These are phyloP conservation scores for Trissoscelio sp. DNA, from an alignment of 2,888 invertebrate species.

Conservation along the genomic window DNA sequence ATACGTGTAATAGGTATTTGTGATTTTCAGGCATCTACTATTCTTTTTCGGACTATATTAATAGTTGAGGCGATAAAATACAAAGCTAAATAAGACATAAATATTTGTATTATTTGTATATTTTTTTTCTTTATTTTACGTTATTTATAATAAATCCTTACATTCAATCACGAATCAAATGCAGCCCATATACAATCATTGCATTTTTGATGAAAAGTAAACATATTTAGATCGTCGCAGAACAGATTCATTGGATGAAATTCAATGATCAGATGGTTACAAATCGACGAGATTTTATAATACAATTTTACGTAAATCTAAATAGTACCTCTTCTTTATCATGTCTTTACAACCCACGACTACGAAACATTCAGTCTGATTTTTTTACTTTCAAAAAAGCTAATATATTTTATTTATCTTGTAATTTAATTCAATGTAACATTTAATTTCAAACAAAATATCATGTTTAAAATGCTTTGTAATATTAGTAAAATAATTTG, in stretches of 20 bases:
- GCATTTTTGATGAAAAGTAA: conserved; percentile 80
- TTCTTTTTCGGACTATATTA: too few relatives aligned
- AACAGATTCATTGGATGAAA: conserved; percentile 70
- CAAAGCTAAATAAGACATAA: too few relatives aligned
- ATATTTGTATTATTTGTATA: conserved; percentile 69
- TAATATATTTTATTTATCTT: too few relatives aligned
- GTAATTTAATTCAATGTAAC: neutral
- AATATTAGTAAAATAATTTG: too few relatives aligned
- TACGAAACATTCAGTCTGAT: conserved; percentile 77
- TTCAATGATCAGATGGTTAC: conserved; percentile 71
- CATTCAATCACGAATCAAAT: conserved; percentile 82
- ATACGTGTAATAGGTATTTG: too few relatives aligned
- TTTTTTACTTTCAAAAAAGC: conserved; percentile 46
- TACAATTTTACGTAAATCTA: conserved; percentile 73
- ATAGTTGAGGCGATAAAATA: too few relatives aligned
- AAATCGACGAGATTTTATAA: conserved; percentile 74
- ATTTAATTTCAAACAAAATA: neutral
- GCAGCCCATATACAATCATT: conserved; percentile 83
- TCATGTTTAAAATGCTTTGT: too few relatives aligned
- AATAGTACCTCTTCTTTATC: conserved; percentile 77
- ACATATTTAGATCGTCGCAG: conserved; percentile 72
- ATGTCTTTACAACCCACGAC: conserved; percentile 77
- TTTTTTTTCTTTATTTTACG: conserved; percentile 79
- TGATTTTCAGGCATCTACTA: too few relatives aligned
- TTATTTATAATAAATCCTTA: conserved; percentile 81